phyloP scores from a whole-genome alignment of 2,888 invertebrate genomes.

The Deroplatys truncata region DNA sequence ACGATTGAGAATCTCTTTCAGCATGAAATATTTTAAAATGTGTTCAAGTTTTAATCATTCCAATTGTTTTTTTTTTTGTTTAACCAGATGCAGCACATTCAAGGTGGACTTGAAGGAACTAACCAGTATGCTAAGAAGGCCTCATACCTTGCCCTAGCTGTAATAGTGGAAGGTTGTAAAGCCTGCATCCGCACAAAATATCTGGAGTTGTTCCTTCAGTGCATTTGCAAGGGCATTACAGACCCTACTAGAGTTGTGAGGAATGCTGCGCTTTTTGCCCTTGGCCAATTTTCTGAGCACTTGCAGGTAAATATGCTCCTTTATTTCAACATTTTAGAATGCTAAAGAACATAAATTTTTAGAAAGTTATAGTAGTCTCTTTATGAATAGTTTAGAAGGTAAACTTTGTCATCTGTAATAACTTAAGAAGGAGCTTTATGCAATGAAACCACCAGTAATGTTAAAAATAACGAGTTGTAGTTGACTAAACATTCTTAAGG shows the following conservation, averaged over 20 bases:
- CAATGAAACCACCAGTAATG: background rate
- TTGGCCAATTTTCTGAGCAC: constrained; percentile 78
- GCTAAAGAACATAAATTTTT: background rate
- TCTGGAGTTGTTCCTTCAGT: constrained; percentile 62
- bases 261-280: constrained; percentile 71
- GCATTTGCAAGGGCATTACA: constrained; percentile 65
- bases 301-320: constrained; percentile 51
- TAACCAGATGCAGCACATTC: constrained; percentile 53
- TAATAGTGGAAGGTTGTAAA: constrained; percentile 73
- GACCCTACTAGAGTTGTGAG: constrained; percentile 61
- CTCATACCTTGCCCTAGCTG: constrained; percentile 67
- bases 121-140: constrained; percentile 64
- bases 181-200: constrained; percentile 70
- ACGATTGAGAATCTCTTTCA: no score
- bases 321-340: background rate
- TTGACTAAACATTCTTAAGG: no score
- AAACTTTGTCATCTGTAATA: no score
- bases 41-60: no score
- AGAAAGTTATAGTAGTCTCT: no score
- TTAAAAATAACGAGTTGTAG: background rate
- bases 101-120: constrained; percentile 58
- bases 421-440: background rate
- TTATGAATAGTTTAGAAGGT: no score
- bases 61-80: background rate
- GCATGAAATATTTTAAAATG: no score